Base-by-base conservation (phyloP, 2,113 vertebrate species). In the Pseudolaguvia tuberculata region DNA sequence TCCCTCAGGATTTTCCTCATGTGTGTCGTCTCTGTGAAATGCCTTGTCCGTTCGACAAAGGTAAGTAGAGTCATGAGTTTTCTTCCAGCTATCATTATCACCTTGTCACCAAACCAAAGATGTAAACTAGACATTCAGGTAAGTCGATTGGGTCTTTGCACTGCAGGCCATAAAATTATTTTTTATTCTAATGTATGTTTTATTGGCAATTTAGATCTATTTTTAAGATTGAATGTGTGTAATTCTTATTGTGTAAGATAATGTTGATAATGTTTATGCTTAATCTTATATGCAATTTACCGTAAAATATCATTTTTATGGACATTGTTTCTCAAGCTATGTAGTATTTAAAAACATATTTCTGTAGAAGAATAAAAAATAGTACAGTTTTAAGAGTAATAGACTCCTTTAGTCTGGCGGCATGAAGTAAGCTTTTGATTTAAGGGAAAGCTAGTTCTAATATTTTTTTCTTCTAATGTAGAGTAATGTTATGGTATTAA, bases 21-120 rank as follows among this genome's bases (percentile, higher is more conserved):
- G 80, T 84, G 3, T 91, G 90, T 74, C 80, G 78, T 48, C 86
- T 91, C 66, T 91, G 90, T 75, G 81, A 86, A 17, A 85, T 89
- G 70, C 85, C 85, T n/a, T 52, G 85, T 88, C 31, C 81, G 83
- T 69, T 87, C 87, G 5, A 82, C 84, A 61, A 85, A 77, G 90
- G 89, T 89, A 83, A 87, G 88, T 87, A 76, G 53, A 18, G 17
- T 71, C 56, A 71, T 78, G 39, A 27, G 62, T 75, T 65, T 77
- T 31, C 42, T 55, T 8, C 17, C 76, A 71, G 50, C 63, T 77
- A 66, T 59, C 52, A 56, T 72, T 62, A 66, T 12, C 59, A 27
- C 58, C 66, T 70, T 18, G 67, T 25, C 76, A 78, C 42, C 47
- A 61, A 51, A 59, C 45, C 15, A 59, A 76, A 76, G 53, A 42